Base-by-base conservation (phyloP, 2,113 vertebrate species). In the Neogale vison region DNA sequence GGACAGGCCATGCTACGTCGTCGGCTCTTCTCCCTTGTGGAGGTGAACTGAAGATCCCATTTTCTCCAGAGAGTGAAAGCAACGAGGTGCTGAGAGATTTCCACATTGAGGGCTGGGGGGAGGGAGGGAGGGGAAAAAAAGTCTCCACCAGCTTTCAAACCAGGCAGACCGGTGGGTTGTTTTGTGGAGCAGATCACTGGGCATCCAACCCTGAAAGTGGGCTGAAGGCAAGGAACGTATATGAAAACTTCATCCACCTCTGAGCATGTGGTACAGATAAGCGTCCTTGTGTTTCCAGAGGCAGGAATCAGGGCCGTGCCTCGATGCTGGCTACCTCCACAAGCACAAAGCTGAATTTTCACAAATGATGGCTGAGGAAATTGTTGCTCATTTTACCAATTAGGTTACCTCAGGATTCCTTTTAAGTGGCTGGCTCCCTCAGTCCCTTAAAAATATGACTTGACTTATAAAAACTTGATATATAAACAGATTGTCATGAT, bases 391-490 rank as follows among this genome's bases (percentile, higher is more conserved):
- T 96, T 97, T 95, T 95, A 55, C 21, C 95, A 31, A 87, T 96
- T 45, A 45, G 39, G 61, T 97, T 94, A 72, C 57, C n/a, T 91
- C 24, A 14, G 85, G 59, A 83, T 95, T 97, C 69, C 50, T 93
- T 95, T 86, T 65, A 47, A 81, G 87, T 84, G 42, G 63, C 59
- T 57, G 76, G 79, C 26, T 86, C 26, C 74, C 65, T 67, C 13
- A 18, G 39, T 76, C 57, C 63, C 92, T 97, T 83, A 34, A 95
- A 80, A 92, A 88, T 80, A 76, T 92, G 61, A 57, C 31, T 93
- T 76, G 50, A 42, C 97, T 97, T 95, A 72, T 93, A 36, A 97
- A 96, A 80, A 50, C 7, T 47, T 88, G 52, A 77, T 71, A 26
- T 29, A 39, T 74, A 82, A 88, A 80, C 79, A 71, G n/a, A 92